These are phyloP conservation scores for Sarcoramphus papa DNA, from an alignment of 2,797 vertebrate genomes.

Conservation along the genomic window DNA sequence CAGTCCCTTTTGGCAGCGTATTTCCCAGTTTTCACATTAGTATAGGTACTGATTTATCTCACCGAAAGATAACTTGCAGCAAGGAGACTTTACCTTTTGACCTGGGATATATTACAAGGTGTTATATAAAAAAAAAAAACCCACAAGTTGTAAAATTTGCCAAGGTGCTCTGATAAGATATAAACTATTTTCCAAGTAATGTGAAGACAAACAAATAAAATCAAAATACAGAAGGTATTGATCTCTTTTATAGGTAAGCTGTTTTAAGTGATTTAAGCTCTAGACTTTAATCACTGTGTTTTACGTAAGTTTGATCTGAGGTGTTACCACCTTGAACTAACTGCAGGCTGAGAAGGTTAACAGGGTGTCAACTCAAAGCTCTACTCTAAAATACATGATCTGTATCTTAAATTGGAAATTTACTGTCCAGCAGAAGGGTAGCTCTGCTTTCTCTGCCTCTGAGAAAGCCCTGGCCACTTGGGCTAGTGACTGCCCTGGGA, in stretches of 20 bases:
- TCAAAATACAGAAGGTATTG: neutral
- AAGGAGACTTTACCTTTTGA: conserved; percentile 1
- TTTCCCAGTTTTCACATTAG: neutral
- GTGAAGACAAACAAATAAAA: neutral
- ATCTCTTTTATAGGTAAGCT: neutral
- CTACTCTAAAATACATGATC: neutral
- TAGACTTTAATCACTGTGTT: neutral
- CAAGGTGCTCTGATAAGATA: neutral
- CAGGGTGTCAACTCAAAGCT: neutral
- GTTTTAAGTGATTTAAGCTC: neutral
- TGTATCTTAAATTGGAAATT: neutral
- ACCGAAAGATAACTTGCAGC: neutral
- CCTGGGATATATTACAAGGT: neutral
- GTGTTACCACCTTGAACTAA: neutral
- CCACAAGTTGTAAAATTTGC: neutral
- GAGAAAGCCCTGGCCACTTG: accelerated
- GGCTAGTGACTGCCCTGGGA: neutral
- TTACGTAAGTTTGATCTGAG: neutral
- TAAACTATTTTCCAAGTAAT: neutral
- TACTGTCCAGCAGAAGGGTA: neutral
- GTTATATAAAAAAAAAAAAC: neutral
- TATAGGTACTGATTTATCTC: neutral
- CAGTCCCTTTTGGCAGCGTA: neutral
- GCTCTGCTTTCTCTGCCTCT: neutral
- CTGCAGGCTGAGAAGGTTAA: neutral